Evolutionary conservation across 2,797 vertebrate species (phyloP), one percentile per base, ranked within the genome.

Genomic region (Bradypodion pumilum): DNA sequence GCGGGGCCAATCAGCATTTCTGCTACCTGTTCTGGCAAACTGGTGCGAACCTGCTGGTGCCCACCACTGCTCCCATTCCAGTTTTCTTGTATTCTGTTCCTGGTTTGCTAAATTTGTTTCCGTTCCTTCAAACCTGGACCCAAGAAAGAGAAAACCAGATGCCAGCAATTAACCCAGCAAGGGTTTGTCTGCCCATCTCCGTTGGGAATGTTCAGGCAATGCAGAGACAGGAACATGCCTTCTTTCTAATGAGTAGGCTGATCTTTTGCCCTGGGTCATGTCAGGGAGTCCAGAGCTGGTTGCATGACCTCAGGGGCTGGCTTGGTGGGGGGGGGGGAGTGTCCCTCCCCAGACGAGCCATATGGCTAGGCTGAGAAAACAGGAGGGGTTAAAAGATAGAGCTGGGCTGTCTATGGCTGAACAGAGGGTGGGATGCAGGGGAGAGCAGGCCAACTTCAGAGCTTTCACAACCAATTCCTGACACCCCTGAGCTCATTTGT

Each of bases 101-200:
- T 40, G 40, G 8, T 44, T 70, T 75, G 49, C 32, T 79, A 40
- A 32, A 6, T 74, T 37, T 12, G 60, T 52, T 74, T 74, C 49
- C 75, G 62, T 46, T 59, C 80, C 21, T 52, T 19, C 27, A 59
- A 78, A 29, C 63, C 46, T n/a, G 23, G 60, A 65, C 29, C 74
- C 69, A 49, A 16, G 59, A 40, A 66, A 23, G 74, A 81, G 23
- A 5, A 40, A 40, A 27, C 46, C 42, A 86, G 65, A 79, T 79
- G 83, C 44, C 68, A 40, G n/a, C 82, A 72, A 84, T 84, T 78
- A 72, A 15, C 72, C 63, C 37, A 74, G 29, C 37, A 42, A 80
- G 72, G 44, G 25, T 66, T 59, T 72, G 68, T 37, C 78, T 85
- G 29, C 62, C 63, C 23, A 7, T 72, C 5, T 56, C 68, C 27